phyloP scores from a whole-genome alignment of 2,888 invertebrate genomes.

The Malthinus seriepunctatus region DNA sequence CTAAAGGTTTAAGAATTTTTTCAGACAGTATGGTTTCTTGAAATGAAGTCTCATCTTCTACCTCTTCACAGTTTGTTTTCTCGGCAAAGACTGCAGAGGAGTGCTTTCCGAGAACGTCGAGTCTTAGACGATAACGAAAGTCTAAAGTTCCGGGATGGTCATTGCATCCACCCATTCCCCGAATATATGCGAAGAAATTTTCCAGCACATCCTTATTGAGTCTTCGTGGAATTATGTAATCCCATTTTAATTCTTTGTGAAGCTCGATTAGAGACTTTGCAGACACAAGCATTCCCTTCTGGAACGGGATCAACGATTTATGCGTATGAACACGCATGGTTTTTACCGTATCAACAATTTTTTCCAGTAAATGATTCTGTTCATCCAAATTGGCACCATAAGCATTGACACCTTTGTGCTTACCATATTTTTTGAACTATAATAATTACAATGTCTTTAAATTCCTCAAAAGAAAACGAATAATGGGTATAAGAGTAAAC shows the following conservation, averaged over 20 bases:
- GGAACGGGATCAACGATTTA: constrained; percentile 30
- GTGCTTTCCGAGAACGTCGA: constrained; percentile 22
- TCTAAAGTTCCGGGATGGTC: not conserved
- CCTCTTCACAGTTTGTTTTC: not conserved
- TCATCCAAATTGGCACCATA: constrained; percentile 31
- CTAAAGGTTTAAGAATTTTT: no score
- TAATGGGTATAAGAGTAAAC: no score
- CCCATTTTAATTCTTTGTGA: not conserved
- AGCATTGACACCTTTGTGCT: constrained; percentile 25
- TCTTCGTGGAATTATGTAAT: constrained; percentile 27
- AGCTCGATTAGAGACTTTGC: constrained; percentile 12
- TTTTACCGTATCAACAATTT: constrained; percentile 24
- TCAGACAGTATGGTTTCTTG: not conserved
- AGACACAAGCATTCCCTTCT: constrained; percentile 25
- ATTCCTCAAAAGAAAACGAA: no score
- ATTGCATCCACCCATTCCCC: not conserved
- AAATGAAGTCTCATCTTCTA: not conserved
- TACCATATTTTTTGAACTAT: constrained; percentile 31
- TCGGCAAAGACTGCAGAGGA: constrained; percentile 12
- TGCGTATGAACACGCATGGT: constrained; percentile 33
- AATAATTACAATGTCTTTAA: no score
- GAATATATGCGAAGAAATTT: not conserved
- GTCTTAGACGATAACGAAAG: not conserved
- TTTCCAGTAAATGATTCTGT: constrained; percentile 29
- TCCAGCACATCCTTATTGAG: not conserved